Evolutionary conservation across 2,888 invertebrate genomes (phyloP), one percentile per base, ranked within the genome.

Genomic region (Agrypnus murinus): DNA sequence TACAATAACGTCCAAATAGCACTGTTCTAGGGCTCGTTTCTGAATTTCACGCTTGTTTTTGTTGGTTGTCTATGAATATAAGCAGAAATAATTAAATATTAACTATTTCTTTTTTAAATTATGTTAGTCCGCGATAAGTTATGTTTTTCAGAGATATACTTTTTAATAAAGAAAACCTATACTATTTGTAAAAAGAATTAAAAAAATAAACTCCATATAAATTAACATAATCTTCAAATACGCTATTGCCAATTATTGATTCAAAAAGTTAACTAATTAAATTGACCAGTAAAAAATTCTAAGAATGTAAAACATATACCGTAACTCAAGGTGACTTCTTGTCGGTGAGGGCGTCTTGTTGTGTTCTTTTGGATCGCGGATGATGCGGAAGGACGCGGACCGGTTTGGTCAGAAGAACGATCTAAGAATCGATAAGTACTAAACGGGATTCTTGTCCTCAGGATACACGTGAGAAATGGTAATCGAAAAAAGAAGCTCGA

Each of bases 331-430:
- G 50, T 50, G 50, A 50, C 31, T 50, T 50, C 14, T 32, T 31
- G 31, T 12, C 43, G 57, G 43, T 15, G 46, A 45, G 57, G 57
- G 65, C 17, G 65, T 64, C 43, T 62, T 31, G 48, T 31, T 12
- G 31, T 12, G 43, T 25, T 34, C 36, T 38, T 38, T 57, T 65
- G 58, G 45, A 45, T 32, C 45, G 65, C 36, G 15, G 65, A 65
- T 46, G 46, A 65, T 65, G 57, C 65, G 65, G 65, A 65, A 65
- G 65, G 65, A 65, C 65, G 58, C 55, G 57, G 43, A 65, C 65
- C 55, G 65, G 65, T 65, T 65, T 58, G 31, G 36, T 25, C 31
- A 25, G 25, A 40, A 57, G 45, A 36, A 55, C 57, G 64, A 64
- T 64, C 64, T 64, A 64, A 64, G 53, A 43, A 65, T 58, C 65